Evolutionary conservation across 2,113 vertebrate genomes (phyloP).

Genomic region (Pedetes capensis): DNA sequence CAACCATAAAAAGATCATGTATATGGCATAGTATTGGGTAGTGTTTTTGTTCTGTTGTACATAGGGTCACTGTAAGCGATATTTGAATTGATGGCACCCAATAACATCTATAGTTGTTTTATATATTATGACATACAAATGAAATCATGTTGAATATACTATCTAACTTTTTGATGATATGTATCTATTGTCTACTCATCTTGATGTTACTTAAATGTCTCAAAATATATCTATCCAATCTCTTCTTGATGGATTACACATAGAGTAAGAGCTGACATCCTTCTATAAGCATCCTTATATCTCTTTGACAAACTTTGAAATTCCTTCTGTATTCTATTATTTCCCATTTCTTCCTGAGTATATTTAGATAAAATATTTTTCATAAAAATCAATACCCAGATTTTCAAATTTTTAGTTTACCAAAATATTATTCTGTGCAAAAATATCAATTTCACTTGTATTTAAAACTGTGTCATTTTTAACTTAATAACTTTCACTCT

Average conservation of each 20-base stretch:
- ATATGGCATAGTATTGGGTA: no score
- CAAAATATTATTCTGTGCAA: background rate
- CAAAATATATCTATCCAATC: background rate
- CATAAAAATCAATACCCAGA: background rate
- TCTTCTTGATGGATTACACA: background rate
- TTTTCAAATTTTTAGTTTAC: slow-evolving; percentile 1
- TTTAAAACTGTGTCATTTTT: background rate
- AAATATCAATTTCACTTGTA: background rate
- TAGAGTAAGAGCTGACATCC: background rate
- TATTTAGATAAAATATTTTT: background rate
- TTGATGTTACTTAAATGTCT: background rate
- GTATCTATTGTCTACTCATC: background rate
- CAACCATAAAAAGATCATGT: no score
- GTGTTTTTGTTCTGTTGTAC: no score
- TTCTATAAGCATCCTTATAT: background rate
- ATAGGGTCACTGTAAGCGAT: no score
- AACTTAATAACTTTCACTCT: background rate
- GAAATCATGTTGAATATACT: background rate
- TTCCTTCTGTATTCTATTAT: background rate
- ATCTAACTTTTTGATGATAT: background rate
- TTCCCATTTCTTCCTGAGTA: background rate
- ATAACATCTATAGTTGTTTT: background rate
- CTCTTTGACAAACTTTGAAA: background rate
- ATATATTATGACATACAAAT: background rate
- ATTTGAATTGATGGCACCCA: no score